Evolutionary conservation across 1,140 invertebrate genomes (phyloP).

Genomic region (Penaeus vannamei): DNA sequence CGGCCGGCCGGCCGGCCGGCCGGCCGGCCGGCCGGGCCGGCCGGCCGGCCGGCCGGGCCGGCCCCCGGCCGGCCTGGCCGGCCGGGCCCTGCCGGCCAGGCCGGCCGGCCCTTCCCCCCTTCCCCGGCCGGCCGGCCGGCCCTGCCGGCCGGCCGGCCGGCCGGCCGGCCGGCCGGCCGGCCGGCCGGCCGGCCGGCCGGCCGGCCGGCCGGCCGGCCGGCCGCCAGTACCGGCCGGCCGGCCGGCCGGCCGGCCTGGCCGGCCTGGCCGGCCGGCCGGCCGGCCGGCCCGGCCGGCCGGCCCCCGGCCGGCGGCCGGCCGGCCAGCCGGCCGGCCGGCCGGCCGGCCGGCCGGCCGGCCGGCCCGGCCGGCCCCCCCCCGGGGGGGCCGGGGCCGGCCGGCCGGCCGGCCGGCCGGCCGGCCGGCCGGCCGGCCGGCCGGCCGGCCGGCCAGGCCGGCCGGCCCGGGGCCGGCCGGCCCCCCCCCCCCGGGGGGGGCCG

Average conservation of each 20-base stretch:
- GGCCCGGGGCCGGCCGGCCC: no score
- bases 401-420: no score
- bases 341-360: no score
- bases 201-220: slow-evolving; percentile 58
- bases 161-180: slow-evolving; percentile 26
- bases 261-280: no score
- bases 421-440: no score
- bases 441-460: no score
- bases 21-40: slow-evolving; percentile 44
- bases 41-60: background rate
- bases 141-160: background rate
- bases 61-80: background rate
- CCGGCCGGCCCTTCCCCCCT: background rate
- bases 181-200: slow-evolving; percentile 33
- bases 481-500: no score
- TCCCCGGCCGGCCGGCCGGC: background rate
- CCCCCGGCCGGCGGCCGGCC: slow-evolving; percentile 44
- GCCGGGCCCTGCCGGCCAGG: slow-evolving; percentile 42
- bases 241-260: slow-evolving; percentile 68
- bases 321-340: slow-evolving; percentile 63
- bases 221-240: slow-evolving; percentile 66
- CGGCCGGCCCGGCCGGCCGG: slow-evolving; percentile 64
- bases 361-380: no score
- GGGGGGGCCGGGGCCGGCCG: no score
- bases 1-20: slow-evolving; percentile 33